Conservation (phyloP, 2,888 invertebrate species). For the Saturnia pavonia region DNA sequence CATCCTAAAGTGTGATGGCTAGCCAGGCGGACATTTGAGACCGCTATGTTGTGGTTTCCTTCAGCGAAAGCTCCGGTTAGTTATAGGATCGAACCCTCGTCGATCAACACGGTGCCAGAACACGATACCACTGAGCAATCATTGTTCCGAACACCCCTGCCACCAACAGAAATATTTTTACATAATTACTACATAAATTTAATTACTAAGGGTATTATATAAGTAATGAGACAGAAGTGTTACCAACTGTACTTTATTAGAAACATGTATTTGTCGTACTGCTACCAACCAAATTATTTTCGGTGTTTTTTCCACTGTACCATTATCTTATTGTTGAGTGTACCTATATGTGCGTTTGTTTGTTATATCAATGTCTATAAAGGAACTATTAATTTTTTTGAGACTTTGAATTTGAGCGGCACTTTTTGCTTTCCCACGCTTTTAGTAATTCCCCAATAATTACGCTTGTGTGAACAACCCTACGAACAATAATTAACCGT, state of each 20-base stretch:
- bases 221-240: background rate
- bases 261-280: background rate
- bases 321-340: conserved; percentile 65
- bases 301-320: conserved; percentile 26
- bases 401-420: conserved; percentile 43
- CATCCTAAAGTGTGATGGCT: too few relatives aligned
- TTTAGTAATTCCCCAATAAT: conserved; percentile 42
- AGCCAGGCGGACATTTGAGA: too few relatives aligned
- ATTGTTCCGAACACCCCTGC: too few relatives aligned
- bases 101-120: too few relatives aligned
- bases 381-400: conserved; percentile 55
- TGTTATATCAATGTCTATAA: conserved; percentile 45
- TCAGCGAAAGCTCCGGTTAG: too few relatives aligned
- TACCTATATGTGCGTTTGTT: conserved; percentile 44
- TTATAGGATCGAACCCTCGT: too few relatives aligned
- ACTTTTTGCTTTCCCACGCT: conserved; percentile 58
- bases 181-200: background rate
- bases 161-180: too few relatives aligned
- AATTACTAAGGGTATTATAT: background rate
- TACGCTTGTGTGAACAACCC: conserved; percentile 63
- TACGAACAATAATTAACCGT: conserved; percentile 51
- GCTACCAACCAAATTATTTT: background rate
- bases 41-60: too few relatives aligned
- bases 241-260: background rate
- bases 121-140: too few relatives aligned